These are phyloP conservation scores for Neopelma chrysocephalum DNA, from an alignment of 2,797 vertebrate genomes.

Conservation along the genomic window DNA sequence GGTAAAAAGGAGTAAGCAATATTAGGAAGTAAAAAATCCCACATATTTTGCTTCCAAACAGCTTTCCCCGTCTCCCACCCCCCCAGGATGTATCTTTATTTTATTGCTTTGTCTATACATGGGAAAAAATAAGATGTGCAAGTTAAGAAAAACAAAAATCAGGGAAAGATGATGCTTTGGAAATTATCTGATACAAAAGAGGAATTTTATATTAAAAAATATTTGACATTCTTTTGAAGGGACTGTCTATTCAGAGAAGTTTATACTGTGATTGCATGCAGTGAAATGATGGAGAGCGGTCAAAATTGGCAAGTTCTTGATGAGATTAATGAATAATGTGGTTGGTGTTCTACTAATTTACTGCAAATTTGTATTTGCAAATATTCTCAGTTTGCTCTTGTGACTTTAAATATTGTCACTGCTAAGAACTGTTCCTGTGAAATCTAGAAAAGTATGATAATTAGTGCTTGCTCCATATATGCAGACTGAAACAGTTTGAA, in stretches of 20 bases:
- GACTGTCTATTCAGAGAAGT: background rate
- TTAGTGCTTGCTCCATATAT: background rate
- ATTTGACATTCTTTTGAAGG: background rate
- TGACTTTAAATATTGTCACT: background rate
- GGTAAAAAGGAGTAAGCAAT: conserved; percentile 18
- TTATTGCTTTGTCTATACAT: background rate
- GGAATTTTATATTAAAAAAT: background rate
- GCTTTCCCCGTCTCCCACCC: accelerated
- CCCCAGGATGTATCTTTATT: background rate
- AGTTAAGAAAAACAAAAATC: background rate
- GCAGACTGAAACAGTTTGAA: background rate
- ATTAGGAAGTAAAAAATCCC: background rate
- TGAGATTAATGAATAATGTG: background rate
- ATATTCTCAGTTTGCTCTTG: background rate
- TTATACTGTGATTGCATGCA: background rate
- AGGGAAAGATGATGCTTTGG: background rate
- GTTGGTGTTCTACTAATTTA: background rate
- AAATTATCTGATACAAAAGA: background rate
- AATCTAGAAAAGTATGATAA: background rate
- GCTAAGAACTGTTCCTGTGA: background rate
- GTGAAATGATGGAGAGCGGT: background rate
- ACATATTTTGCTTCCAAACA: background rate
- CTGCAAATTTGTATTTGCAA: background rate
- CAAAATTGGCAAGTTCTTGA: background rate
- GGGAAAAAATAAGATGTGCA: background rate